Evolutionary conservation across 2,888 invertebrate genomes (phyloP), one percentile per base, ranked within the genome.

Genomic region (Petrolisthes manimaculis): DNA sequence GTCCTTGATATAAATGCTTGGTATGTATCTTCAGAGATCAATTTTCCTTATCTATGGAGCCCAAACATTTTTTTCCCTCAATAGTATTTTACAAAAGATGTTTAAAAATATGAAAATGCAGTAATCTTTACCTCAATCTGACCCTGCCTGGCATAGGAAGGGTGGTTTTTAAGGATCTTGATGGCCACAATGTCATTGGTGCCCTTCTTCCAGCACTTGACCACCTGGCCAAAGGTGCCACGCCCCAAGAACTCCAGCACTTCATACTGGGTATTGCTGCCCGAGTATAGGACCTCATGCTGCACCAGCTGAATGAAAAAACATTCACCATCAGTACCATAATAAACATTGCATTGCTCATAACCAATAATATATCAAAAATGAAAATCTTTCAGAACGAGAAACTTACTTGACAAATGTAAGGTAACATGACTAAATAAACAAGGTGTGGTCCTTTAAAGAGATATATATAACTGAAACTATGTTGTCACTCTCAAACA

Each of bases 191-290:
- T 99, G 94, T 99, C 99, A 93, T 98, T 99, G 92, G 99, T 99
- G 93, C 99, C 99, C 93, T 99, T 99, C 94, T 99, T 99, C 99
- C 99, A 99, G 94, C 99, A 99, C 94, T 99, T 99, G 93, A 99
- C 99, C 93, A 99, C 94, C 94, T 96, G 95, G 91, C 99, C 99
- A 94, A 99, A 99, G 92, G 99, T 99, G 92, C 99, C 99, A 92
- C 99, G 96, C 92, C 99, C 99, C 93, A 99, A 95, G 94, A 99
- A 99, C 94, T 99, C 99, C 93, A 99, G 95, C 93, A 99, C 99
- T 83, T 91, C 91, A 71, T 91, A 91, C 86, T 91, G 91, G 55
- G 89, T 86, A 37, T 37, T 37, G 92, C 97, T 97, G 95, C 97
- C 96, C 92, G 99, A 99, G 94, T 97, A 98, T 93, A 99, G 96